Base-by-base conservation (phyloP, 2,888 invertebrate species). In the Leptarthrus brevirostris region DNA sequence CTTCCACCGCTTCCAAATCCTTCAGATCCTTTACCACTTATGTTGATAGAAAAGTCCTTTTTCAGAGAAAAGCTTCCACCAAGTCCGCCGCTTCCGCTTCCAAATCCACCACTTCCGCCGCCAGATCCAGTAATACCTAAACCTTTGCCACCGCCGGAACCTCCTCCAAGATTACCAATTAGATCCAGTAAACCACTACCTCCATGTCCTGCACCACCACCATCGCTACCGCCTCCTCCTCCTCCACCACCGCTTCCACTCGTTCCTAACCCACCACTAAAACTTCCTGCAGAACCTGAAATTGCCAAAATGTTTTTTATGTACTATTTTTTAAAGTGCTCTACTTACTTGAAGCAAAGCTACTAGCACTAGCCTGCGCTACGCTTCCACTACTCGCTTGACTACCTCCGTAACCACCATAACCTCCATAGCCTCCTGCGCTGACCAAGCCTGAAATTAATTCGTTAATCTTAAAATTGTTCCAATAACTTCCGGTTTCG, bases 301-400 rank as follows among this genome's bases (percentile, higher is more conserved):
- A 40, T 40, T 40, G n/a, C n/a, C n/a, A n/a, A n/a, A n/a, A n/a
- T n/a, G n/a, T 36, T 36, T 36, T 36, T 36, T 36, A 36, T 8
- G 10, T 5, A 36, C 5, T 5, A 36, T 47, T 47, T 47, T 14
- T 47, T 4, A 12, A 14, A 47, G 12, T 47, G 3, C 3, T 47
- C 47, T 18, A 18, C 49, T 49, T 18, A 49, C 49, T 49, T 49
- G 49, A 18, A 20, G 49, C 49, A 18, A 49, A 49, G 20, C 49
- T 49, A 18, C 49, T 49, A 8, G 49, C 49, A 20, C 16, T 49
- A 16, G 49, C 49, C 49, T 16, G 16, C 4, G 49, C 49, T 16
- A 6, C 6, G n/a, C 16, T 16, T 14, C 49, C 49, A 49, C 49
- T 40, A 30, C 30, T 8, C 4, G 5, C 8, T 30, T 30, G 30